phyloP scores from a whole-genome alignment of 2,888 invertebrate species.

The Dolichopus griseipennis region DNA sequence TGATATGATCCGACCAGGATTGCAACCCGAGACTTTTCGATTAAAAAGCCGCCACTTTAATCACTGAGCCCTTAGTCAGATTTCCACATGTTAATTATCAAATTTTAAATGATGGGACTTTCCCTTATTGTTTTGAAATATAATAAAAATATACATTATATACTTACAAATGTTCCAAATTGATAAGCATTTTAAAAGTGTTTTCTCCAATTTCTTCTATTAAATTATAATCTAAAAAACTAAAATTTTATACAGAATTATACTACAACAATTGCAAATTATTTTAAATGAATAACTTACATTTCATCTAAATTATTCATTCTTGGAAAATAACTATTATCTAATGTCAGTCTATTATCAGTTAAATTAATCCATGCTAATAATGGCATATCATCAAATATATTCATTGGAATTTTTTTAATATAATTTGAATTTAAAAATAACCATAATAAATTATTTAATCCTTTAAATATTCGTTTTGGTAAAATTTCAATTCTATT shows the following conservation, averaged over 20 bases:
- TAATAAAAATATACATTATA: neutral
- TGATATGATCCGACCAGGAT: too few relatives aligned
- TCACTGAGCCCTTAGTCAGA: too few relatives aligned
- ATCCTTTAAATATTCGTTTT: conserved; percentile 40
- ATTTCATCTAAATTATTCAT: conserved; percentile 43
- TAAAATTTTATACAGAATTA: conserved; percentile 32
- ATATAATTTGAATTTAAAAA: conserved; percentile 46
- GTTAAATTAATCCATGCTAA: conserved; percentile 46
- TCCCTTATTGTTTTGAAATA: too few relatives aligned
- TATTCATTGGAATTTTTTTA: conserved; percentile 39
- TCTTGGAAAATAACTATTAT: conserved; percentile 43
- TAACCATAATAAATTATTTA: conserved; percentile 44
- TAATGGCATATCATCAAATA: conserved; percentile 39
- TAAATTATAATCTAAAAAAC: conserved; percentile 44
- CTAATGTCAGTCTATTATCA: conserved; percentile 45
- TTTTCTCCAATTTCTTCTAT: conserved; percentile 43
- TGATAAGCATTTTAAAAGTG: conserved; percentile 43
- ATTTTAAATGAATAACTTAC: conserved; percentile 37
- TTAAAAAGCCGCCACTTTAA: too few relatives aligned
- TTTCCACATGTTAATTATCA: too few relatives aligned
- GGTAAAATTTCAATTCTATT: conserved; percentile 37
- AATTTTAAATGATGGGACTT: too few relatives aligned
- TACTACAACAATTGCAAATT: too few relatives aligned
- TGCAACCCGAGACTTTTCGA: too few relatives aligned
- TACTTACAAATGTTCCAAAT: conserved; percentile 46